Base-by-base conservation (phyloP, 2,888 invertebrate genomes). In the Zygothrica quintamaculata region DNA sequence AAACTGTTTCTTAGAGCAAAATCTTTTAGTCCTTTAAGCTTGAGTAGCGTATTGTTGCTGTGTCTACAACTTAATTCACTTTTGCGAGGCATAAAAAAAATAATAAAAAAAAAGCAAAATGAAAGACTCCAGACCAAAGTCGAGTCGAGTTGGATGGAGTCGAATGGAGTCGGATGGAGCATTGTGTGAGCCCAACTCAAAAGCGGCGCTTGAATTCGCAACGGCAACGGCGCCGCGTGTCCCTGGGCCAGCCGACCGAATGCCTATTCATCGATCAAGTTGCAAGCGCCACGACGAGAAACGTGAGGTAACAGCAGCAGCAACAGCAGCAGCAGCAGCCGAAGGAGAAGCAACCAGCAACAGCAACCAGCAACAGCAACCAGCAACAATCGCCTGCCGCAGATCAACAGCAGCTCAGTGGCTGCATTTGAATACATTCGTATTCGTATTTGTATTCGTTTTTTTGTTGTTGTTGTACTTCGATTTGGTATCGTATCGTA, bases 201-300 rank as follows among this genome's bases (percentile, higher is more conserved):
- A 86, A 84, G 80, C 80, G 82, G 82, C 82, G 82, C 82, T 84
- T 82, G 85, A 74, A 84, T 76, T 87, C 82, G 87, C 82, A 78
- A 84, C 81, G 86, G 81, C 77, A 77, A 71, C 80, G 80, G 79
- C 74, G 74, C 86, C 74, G 80, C 76, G 64, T 73, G 71, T 64
- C 65, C 65, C 66, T 53, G 64, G 61, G 39, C 57, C 37, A 65
- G 34, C 52, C 47, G 60, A 55, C 51, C 69, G 72, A 73, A 68
- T 73, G 82, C 68, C 85, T 87, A 84, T 84, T 87, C 82, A 84
- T 84, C 82, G 82, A 84, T 84, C 82, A 84, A 87, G 69, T 84
- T 78, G 82, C 81, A 84, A 77, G 81, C 81, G 87, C 87, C 87
- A 77, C 80, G 84, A 77, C 71, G 67, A 84, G 78, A 75, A 77